A percentile compares a stretch with the other conserved stretches of the same genome.
Evolutionary conservation across 2,113 vertebrate genomes (phyloP).

Genomic region (Peromyscus californicus): DNA sequence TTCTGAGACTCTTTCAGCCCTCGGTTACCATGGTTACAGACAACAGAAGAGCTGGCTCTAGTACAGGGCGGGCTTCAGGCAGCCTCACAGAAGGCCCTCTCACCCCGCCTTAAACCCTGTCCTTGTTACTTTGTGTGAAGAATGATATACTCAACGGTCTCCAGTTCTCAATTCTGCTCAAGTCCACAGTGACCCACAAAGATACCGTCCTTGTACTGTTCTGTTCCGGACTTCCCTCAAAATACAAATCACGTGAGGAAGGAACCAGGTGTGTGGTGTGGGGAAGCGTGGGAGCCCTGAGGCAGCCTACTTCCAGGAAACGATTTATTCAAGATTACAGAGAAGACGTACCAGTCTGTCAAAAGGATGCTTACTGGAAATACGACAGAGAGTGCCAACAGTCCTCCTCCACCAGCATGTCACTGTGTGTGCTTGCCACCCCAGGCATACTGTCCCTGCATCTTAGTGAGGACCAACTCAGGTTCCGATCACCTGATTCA

Average conservation of each 20-base stretch:
- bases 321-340: conserved; percentile 24
- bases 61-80: not conserved
- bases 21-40: conserved; percentile 75
- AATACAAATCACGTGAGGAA: not conserved
- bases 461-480: not conserved
- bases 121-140: not conserved
- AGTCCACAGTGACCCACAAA: not conserved
- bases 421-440: not conserved
- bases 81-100: not conserved
- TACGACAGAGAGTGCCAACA: not conserved
- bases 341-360: not conserved
- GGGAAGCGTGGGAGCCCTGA: not conserved
- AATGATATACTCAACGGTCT: not conserved
- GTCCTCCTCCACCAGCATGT: not conserved
- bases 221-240: not conserved
- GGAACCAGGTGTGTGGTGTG: not conserved
- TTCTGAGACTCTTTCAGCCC: not conserved
- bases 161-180: not conserved
- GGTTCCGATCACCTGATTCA: not conserved
- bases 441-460: not conserved
- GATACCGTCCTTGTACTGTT: not conserved
- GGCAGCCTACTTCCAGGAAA: conserved; percentile 54
- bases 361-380: not conserved
- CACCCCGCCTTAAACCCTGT: not conserved
- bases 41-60: not conserved